Evolutionary conservation across 1,140 invertebrate species (phyloP), one percentile per base, ranked within the genome.

Genomic region (Ceratina australensis): DNA sequence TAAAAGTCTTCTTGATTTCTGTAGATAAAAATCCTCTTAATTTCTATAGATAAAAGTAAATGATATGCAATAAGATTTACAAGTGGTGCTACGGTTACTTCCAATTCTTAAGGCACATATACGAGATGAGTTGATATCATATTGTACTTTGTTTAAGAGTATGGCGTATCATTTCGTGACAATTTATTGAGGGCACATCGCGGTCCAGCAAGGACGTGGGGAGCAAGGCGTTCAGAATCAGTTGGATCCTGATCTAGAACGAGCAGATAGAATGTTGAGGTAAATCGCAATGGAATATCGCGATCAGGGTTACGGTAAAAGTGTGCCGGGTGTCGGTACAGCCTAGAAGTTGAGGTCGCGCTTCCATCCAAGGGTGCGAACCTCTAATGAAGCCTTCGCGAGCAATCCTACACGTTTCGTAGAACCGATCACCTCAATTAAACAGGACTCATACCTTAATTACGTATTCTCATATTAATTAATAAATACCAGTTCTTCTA

Each of bases 231-330:
- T 56, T 59, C 49, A 10, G 65, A 33, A 22, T 72, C 50, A 26
- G 12, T 49, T 2, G 20, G 65, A 56, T 50, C 50, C 65, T 72
- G 68, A 86, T 86, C 84, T 86, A 80, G 69, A 78, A 52, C 77
- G 74, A 80, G 49, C 72, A 63, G 81, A 86, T 85, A 84, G 80
- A 87, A 87, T 85, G 79, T 84, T 84, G 82, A 89, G 83, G 85
- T 82, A 71, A 88, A 67, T 79, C 22, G 82, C 78, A 86, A 88
- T 83, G 72, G 81, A 85, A 88, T 87, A 86, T 87, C 69, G 65
- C 68, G 87, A 84, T 63, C 88, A 88, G 85, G 84, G 84, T 85
- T 88, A 83, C 52, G 54, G 74, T 65, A 68, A 80, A 83, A 84
- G 73, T 78, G 54, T 78, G 63, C 20, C 33, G 52, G 15, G 52